Conservation (phyloP, 2,888 invertebrate species). For the Ashinkailepas kermadecensis region DNA sequence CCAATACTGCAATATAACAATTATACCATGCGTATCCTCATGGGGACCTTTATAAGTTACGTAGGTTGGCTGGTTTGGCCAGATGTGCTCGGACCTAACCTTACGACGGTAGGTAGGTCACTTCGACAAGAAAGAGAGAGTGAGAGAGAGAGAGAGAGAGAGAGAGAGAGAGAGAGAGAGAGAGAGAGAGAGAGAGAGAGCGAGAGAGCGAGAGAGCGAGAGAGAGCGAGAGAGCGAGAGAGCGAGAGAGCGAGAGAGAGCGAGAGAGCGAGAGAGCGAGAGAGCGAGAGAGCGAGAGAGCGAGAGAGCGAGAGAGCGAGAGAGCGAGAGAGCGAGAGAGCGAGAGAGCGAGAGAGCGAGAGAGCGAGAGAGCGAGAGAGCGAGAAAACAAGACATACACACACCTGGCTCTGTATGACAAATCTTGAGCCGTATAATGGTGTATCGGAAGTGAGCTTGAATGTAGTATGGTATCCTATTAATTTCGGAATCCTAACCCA, state of each 20-base stretch:
- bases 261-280: not conserved
- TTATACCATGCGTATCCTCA: too few relatives aligned
- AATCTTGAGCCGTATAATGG: too few relatives aligned
- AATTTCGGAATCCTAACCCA: too few relatives aligned
- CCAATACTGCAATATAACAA: too few relatives aligned
- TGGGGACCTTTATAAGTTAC: too few relatives aligned
- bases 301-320: not conserved
- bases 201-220: not conserved
- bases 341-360: not conserved
- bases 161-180: slow-evolving; percentile 10
- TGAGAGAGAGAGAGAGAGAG: not conserved
- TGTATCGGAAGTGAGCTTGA: too few relatives aligned
- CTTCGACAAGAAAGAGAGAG: not conserved
- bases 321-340: slow-evolving; percentile 22
- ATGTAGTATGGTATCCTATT: too few relatives aligned
- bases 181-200: slow-evolving; percentile 4
- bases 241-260: not conserved
- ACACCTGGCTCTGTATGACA: too few relatives aligned
- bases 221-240: not conserved
- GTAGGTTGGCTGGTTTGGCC: too few relatives aligned
- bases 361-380: not conserved
- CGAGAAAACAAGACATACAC: too few relatives aligned
- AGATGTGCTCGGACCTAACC: too few relatives aligned
- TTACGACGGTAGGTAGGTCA: too few relatives aligned
- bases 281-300: not conserved